Evolutionary conservation across 2,113 vertebrate genomes (phyloP), one percentile per base, ranked within the genome.

Genomic region (Syngnathus typhle): DNA sequence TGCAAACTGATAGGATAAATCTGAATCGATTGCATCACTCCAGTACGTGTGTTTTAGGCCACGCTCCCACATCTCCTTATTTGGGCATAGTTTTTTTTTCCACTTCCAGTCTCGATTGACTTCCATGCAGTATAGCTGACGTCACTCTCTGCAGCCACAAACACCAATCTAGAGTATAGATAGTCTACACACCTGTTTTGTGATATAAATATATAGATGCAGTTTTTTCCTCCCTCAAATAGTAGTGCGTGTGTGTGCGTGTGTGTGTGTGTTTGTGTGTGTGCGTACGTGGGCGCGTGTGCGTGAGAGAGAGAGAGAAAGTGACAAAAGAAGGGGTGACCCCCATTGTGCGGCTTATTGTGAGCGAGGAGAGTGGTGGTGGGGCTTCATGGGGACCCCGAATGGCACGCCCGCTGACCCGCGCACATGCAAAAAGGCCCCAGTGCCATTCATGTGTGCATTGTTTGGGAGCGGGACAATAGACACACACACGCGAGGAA

Each of bases 291-390:
- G 27, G 3, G 27, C 27, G 27, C 27, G 27, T 32, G 27, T 32
- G 27, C 2, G 27, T 32, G 27, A 32, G 27, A 32, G 27, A 32
- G 44, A 47, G 44, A 16, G 44, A 47, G 44, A 13, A 47, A 47
- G 13, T 23, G 52, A 55, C 52, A 55, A 55, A 55, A 13, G 52
- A 5, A 15, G 23, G 27, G 54, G 23, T 56, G 55, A 58, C 55
- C 55, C 55, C 55, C 55, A 58, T 58, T 58, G 55, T 58, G 15
- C 27, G 55, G 27, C 27, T 58, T 58, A 58, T 58, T 58, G 55
- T 58, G 55, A 58, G 27, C 13, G 27, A 27, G 52, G 55, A 36
- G 13, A 32, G 55, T 12, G 27, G 55, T 6, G 23, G 27, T 4
- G 55, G 55, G 55, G 27, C 1, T 58, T 58, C 27, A 7, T 7